These are phyloP conservation scores for Cochlearius cochlearius DNA, from an alignment of 2,113 vertebrate species.

Conservation along the genomic window DNA sequence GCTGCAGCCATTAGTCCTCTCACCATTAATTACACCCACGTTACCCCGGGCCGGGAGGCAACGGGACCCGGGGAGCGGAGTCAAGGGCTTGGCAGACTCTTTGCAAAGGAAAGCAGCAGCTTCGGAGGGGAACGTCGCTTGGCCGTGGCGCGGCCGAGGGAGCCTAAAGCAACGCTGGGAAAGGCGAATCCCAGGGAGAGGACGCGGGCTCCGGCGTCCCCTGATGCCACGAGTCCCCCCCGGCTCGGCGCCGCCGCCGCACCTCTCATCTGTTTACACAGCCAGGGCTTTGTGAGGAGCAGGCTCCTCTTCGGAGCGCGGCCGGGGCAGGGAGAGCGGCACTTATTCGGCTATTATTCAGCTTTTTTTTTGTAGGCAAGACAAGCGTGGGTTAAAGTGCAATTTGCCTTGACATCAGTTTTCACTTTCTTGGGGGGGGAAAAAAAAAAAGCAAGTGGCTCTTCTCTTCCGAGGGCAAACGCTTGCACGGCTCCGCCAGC, in stretches of 20 bases:
- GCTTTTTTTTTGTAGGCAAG: neutral
- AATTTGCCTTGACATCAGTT: neutral
- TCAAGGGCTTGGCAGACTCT: neutral
- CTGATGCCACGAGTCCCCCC: neutral
- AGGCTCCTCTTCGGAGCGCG: neutral
- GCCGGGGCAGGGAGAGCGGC: neutral
- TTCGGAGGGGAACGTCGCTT: accelerated
- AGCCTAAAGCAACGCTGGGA: neutral
- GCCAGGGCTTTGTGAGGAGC: neutral
- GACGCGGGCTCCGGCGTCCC: neutral
- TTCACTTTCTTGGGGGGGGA: neutral
- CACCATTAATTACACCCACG: neutral
- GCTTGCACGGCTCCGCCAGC: accelerated
- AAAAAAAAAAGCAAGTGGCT: neutral
- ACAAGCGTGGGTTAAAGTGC: slow-evolving; percentile 15
- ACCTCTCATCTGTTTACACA: neutral
- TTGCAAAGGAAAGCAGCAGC: neutral
- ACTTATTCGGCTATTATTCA: neutral
- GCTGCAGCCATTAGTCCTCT: slow-evolving; percentile 18
- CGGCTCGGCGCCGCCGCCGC: neutral
- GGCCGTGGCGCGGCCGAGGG: accelerated
- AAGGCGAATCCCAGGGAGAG: neutral
- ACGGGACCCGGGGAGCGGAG: neutral
- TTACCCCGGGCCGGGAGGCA: neutral
- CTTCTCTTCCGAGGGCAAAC: neutral